phyloP scores from a whole-genome alignment of 2,113 vertebrate species.

The Chroicocephalus ridibundus region DNA sequence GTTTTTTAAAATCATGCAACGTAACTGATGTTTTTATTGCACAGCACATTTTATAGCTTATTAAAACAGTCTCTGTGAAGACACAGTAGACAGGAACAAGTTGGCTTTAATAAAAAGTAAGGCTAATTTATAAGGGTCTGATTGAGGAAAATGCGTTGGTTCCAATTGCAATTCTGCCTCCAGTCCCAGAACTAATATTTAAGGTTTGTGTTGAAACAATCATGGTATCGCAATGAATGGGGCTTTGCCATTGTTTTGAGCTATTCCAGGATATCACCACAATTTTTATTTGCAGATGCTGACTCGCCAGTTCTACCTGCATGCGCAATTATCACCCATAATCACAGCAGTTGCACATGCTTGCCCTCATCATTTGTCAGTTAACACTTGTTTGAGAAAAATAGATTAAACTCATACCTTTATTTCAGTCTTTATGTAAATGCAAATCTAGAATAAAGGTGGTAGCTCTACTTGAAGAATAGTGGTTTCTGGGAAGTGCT shows the following conservation, averaged over 20 bases:
- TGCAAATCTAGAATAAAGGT: neutral
- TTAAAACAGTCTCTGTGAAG: neutral
- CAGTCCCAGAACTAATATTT: neutral
- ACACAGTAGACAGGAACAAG: neutral
- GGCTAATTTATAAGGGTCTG: neutral
- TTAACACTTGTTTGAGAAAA: slow-evolving; percentile 32
- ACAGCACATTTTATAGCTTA: neutral
- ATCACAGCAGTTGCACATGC: neutral
- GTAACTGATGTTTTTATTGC: neutral
- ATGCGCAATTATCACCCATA: neutral
- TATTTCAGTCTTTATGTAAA: neutral
- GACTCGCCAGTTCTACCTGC: neutral
- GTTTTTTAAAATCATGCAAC: neutral
- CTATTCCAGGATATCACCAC: neutral
- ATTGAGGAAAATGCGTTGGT: neutral
- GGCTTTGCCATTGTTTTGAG: neutral
- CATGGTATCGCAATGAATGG: neutral
- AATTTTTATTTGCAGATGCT: slow-evolving; percentile 29
- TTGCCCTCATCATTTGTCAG: slow-evolving; percentile 21
- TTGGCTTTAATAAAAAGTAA: neutral
- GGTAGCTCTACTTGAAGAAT: neutral
- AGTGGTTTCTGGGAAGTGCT: neutral
- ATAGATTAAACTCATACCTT: neutral
- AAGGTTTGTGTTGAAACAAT: slow-evolving; percentile 18
- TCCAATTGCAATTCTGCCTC: neutral